Percentiles rank a stretch among this genome's conserved stretches.
Evolutionary conservation across 2,113 vertebrate species (phyloP).

Genomic region (Leptosomus discolor): DNA sequence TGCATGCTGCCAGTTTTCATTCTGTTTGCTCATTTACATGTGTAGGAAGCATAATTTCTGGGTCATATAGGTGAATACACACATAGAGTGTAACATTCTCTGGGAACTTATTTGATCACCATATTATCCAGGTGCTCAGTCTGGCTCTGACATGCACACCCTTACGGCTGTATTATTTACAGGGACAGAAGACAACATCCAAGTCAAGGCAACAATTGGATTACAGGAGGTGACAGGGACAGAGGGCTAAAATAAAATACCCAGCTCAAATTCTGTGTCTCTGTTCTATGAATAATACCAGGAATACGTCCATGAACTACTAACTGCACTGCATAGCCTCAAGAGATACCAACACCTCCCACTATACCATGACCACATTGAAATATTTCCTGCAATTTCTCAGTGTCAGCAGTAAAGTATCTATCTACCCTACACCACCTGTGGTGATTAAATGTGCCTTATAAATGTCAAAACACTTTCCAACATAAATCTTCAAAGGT

Average conservation of each 20-base stretch:
- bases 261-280: not conserved
- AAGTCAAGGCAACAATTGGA: not conserved
- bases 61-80: not conserved
- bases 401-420: not conserved
- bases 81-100: not conserved
- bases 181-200: not conserved
- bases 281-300: not conserved
- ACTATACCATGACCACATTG: not conserved
- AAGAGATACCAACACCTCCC: not conserved
- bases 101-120: not conserved
- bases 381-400: conserved; percentile 1
- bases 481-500: not conserved
- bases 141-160: not conserved
- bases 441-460: not conserved
- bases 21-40: not conserved
- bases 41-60: not conserved
- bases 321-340: not conserved
- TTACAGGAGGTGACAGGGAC: not conserved
- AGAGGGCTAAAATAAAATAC: not conserved
- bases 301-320: not conserved
- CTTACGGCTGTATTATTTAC: not conserved
- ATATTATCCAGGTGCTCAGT: not conserved
- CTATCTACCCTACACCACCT: not conserved
- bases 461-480: conserved; percentile 4
- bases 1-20: not conserved